These are phyloP conservation scores for Saccopteryx bilineata DNA, from an alignment of 2,113 vertebrate genomes.

Conservation along the genomic window DNA sequence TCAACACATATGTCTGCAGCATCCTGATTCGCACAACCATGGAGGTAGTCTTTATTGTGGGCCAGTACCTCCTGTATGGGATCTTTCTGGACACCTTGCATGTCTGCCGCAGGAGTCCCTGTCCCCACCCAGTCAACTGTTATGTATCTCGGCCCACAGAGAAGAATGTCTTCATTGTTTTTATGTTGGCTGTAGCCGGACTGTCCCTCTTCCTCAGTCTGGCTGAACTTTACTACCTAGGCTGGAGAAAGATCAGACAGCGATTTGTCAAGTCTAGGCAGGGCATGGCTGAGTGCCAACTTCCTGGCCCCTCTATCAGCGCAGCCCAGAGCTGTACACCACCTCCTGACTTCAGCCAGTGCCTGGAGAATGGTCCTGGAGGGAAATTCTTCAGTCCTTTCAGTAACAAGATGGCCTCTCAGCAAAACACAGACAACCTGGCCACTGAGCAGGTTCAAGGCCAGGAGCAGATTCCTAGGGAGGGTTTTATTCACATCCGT, in stretches of 20 bases:
- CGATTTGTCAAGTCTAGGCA: constrained; percentile 75
- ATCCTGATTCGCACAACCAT: constrained; percentile 95
- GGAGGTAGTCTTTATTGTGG: constrained; percentile 96
- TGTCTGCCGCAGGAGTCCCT: constrained; percentile 93
- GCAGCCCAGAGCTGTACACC: constrained; percentile 90
- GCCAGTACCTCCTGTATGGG: constrained; percentile 96
- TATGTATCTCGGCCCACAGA: constrained; percentile 98
- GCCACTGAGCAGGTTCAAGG: constrained; percentile 91
- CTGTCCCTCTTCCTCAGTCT: constrained; percentile 96
- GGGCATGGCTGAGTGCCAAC: constrained; percentile 72
- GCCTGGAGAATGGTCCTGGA: constrained; percentile 86
- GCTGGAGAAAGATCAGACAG: constrained; percentile 92
- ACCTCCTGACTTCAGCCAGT: constrained; percentile 95
- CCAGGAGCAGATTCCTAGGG: constrained; percentile 88
- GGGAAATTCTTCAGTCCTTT: constrained; percentile 92
- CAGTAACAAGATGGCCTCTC: constrained; percentile 93
- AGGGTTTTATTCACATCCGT: constrained; percentile 90
- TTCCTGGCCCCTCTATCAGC: constrained; percentile 81
- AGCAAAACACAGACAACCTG: constrained; percentile 95
- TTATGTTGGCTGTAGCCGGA: constrained; percentile 95
- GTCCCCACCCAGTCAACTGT: constrained; percentile 97
- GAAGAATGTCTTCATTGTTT: constrained; percentile 98
- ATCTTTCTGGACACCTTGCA: constrained; percentile 95
- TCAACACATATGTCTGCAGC: constrained; percentile 96
- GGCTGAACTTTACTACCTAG: constrained; percentile 95